A percentile compares a stretch with the other conserved stretches of the same genome.
phyloP scores from a whole-genome alignment of 2,888 invertebrate species.

The Pocota personata region DNA sequence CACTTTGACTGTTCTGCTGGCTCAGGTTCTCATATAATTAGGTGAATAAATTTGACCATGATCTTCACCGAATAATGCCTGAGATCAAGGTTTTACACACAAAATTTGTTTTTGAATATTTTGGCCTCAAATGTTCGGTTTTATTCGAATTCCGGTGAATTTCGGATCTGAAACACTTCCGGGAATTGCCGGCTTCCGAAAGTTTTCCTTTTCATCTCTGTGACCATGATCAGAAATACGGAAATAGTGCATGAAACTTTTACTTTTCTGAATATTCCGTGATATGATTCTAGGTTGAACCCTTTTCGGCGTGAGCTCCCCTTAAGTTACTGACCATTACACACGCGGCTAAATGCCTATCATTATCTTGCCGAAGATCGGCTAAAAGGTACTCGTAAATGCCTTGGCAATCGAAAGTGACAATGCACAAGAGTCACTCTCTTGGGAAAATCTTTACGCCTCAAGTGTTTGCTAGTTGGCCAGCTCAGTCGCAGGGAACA shows the following conservation, averaged over 20 bases:
- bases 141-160: not conserved
- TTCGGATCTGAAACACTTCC: not conserved
- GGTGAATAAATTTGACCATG: constrained; percentile 44
- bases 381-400: not conserved
- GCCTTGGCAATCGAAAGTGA: constrained; percentile 61
- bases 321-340: constrained; percentile 13
- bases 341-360: constrained; percentile 6
- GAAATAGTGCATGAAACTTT: constrained; percentile 48
- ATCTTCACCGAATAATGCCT: constrained; percentile 33
- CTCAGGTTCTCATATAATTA: constrained; percentile 44
- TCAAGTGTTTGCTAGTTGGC: constrained; percentile 7
- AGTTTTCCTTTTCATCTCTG: constrained; percentile 2
- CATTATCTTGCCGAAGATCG: constrained; percentile 14
- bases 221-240: not conserved
- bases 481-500: constrained; percentile 16
- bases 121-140: not conserved
- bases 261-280: constrained; percentile 15
- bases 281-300: not conserved
- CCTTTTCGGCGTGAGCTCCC: not conserved
- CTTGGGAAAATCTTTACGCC: constrained; percentile 40
- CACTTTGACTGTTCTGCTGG: constrained; percentile 42
- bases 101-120: not conserved
- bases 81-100: constrained; percentile 32
- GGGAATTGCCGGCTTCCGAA: not conserved
- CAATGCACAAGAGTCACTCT: constrained; percentile 47